These are phyloP conservation scores for Ibidorhyncha struthersii DNA, from an alignment of 2,113 vertebrate species.

Conservation along the genomic window DNA sequence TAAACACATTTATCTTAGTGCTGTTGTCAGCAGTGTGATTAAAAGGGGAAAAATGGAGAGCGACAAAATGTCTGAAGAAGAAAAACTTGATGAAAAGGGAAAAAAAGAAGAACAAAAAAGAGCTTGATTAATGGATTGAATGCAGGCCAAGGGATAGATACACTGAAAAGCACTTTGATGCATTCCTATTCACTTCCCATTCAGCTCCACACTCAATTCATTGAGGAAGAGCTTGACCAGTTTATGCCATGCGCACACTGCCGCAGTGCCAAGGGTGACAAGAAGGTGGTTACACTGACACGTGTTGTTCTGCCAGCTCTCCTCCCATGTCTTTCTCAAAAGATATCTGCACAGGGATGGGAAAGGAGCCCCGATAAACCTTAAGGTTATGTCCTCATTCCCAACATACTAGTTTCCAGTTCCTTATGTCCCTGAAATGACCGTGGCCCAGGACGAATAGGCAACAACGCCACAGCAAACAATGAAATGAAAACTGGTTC, in stretches of 20 bases:
- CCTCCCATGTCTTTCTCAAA: neutral
- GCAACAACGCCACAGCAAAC: neutral
- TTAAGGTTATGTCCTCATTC: neutral
- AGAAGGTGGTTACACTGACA: neutral
- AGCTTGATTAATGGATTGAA: neutral
- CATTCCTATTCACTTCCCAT: neutral
- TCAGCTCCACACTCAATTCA: neutral
- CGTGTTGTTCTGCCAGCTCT: neutral
- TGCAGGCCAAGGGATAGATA: neutral
- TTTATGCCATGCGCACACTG: neutral
- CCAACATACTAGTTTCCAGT: neutral
- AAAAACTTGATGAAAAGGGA: neutral
- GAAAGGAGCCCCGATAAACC: neutral
- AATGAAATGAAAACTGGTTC: neutral
- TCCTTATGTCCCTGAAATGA: neutral
- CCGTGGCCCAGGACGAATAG: neutral
- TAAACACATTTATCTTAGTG: constrained; percentile 44
- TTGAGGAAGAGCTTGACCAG: neutral
- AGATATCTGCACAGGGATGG: neutral
- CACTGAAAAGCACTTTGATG: neutral
- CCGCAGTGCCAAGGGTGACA: rapidly evolving
- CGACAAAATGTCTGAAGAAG: neutral
- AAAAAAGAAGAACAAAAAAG: neutral
- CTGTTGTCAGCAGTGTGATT: neutral
- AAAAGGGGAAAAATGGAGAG: neutral